Evolutionary conservation across 2,888 invertebrate genomes (phyloP).

Genomic region (Brachyopa scutellaris): DNA sequence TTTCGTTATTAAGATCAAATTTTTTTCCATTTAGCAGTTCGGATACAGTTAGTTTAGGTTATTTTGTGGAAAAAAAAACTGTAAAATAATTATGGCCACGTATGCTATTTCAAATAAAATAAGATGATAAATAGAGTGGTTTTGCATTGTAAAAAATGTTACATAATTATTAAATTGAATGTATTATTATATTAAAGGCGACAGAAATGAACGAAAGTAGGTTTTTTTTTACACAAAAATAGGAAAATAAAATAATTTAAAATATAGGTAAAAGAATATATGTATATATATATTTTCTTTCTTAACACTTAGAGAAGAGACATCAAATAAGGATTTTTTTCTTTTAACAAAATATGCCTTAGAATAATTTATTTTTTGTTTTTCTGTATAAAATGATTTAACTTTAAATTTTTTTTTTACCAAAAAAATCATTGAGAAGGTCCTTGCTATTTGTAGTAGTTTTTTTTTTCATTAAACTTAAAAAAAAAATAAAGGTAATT

Average conservation of each 20-base stretch:
- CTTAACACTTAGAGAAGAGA: slow-evolving; percentile 62
- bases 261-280: slow-evolving; percentile 6
- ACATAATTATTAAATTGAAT: not conserved
- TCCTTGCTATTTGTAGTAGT: slow-evolving; percentile 79
- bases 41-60: slow-evolving; percentile 52
- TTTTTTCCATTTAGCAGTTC: slow-evolving; percentile 57
- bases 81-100: slow-evolving; percentile 62
- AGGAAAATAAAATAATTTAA: slow-evolving; percentile 11
- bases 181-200: slow-evolving; percentile 32
- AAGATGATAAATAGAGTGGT: slow-evolving; percentile 65
- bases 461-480: slow-evolving; percentile 26
- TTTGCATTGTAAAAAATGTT: slow-evolving; percentile 46
- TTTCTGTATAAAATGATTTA: slow-evolving; percentile 24
- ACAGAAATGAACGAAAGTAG: slow-evolving; percentile 49
- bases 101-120: slow-evolving; percentile 46
- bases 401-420: slow-evolving; percentile 24
- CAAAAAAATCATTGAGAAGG: slow-evolving; percentile 80
- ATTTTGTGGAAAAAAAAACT: not conserved
- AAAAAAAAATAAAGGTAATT: slow-evolving; percentile 17
- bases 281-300: no score
- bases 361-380: slow-evolving; percentile 20
- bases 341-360: slow-evolving; percentile 43
- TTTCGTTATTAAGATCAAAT: not conserved
- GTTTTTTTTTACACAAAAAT: slow-evolving; percentile 37
- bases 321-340: slow-evolving; percentile 46